These are phyloP conservation scores for Zosterops lateralis DNA, from an alignment of 2,113 vertebrate species.

Conservation along the genomic window DNA sequence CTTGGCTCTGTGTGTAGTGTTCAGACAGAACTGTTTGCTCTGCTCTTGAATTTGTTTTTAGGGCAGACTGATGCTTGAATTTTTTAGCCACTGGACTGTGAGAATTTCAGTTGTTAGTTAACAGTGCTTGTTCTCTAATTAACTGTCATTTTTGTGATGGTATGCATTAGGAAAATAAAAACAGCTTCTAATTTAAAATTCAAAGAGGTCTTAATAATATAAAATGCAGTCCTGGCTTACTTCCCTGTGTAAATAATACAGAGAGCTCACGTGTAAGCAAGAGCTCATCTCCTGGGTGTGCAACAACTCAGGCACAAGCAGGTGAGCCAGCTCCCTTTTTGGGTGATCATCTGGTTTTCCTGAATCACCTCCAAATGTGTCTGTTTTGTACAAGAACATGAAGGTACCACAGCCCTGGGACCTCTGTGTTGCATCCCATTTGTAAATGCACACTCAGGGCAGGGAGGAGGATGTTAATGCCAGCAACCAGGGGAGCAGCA, in stretches of 20 bases:
- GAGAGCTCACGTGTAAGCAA: accelerated
- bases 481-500: not conserved
- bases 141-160: not conserved
- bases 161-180: not conserved
- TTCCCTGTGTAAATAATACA: not conserved
- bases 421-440: accelerated
- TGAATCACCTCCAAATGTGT: not conserved
- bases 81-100: not conserved
- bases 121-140: not conserved
- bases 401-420: not conserved
- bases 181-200: not conserved
- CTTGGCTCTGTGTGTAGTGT: not conserved
- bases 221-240: not conserved
- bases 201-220: not conserved
- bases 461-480: not conserved
- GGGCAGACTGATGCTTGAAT: not conserved
- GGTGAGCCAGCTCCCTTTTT: not conserved
- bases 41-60: not conserved
- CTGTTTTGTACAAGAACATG: accelerated
- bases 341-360: not conserved
- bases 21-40: not conserved
- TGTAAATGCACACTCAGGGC: accelerated
- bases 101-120: not conserved
- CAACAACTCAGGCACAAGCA: not conserved
- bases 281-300: not conserved